These are phyloP conservation scores for Acanthosepion esculentum DNA, from an alignment of 2,888 invertebrate species.

Conservation along the genomic window DNA sequence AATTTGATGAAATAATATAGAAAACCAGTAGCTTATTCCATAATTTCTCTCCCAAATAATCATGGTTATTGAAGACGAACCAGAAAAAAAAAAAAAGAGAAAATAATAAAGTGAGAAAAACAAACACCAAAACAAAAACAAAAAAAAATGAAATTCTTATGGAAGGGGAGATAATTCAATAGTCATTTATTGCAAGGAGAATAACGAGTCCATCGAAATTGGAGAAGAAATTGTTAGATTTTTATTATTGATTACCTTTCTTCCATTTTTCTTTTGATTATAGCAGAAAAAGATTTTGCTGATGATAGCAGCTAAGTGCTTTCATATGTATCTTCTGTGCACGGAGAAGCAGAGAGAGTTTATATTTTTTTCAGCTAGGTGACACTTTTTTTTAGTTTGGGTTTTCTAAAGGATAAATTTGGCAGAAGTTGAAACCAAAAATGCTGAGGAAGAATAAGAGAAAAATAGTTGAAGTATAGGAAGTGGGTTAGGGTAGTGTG, in stretches of 20 bases:
- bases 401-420: not conserved
- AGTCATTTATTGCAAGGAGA: not conserved
- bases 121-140: not conserved
- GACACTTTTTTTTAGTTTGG: not conserved
- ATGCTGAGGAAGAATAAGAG: not conserved
- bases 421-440: not conserved
- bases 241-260: not conserved
- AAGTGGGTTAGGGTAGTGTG: not conserved
- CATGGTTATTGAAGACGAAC: not conserved
- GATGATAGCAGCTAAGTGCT: constrained; percentile 1
- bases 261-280: not conserved
- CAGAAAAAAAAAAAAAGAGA: not conserved
- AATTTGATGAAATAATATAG: too few species aligned
- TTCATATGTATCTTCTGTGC: not conserved
- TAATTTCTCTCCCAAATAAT: not conserved
- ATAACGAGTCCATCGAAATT: not conserved
- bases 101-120: not conserved
- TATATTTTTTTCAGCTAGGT: not conserved
- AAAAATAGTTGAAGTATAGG: not conserved
- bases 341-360: not conserved
- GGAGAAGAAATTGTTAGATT: constrained; percentile 1
- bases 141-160: not conserved
- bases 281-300: not conserved
- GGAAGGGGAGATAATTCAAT: constrained; percentile 6
- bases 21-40: not conserved